Percentiles rank a stretch among this genome's conserved stretches.
phyloP scores from a whole-genome alignment of 2,113 vertebrate genomes.

The Dicaeum eximium region DNA sequence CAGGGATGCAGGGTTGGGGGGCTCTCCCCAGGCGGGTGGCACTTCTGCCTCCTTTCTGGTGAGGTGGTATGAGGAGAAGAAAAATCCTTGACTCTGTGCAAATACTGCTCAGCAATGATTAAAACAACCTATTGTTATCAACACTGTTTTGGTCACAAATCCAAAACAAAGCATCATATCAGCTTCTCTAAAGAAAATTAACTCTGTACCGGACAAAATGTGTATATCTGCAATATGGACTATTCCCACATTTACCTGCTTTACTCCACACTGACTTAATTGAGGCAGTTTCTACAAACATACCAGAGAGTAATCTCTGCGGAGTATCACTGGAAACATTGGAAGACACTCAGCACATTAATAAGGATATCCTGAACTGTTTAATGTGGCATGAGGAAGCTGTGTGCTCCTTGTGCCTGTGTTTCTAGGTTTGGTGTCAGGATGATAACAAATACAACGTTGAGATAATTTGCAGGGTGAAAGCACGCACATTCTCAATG shows the following conservation, averaged over 20 bases:
- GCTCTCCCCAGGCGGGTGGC: too few relatives aligned
- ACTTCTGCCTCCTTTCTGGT: not conserved
- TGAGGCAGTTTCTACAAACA: not conserved
- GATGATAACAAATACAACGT: not conserved
- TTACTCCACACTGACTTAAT: not conserved
- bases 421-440: not conserved
- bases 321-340: not conserved
- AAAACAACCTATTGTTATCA: not conserved
- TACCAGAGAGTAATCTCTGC: not conserved
- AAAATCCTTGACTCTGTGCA: not conserved
- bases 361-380: not conserved
- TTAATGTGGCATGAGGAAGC: not conserved
- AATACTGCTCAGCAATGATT: not conserved
- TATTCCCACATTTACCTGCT: not conserved
- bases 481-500: not conserved
- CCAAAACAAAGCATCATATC: not conserved
- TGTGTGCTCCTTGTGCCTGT: not conserved
- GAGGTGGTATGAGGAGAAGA: not conserved
- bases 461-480: not conserved
- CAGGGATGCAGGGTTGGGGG: not conserved
- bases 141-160: not conserved
- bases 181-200: not conserved
- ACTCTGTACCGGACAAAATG: not conserved
- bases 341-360: not conserved
- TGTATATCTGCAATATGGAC: rapidly evolving